Evolutionary conservation across 1,140 invertebrate species (phyloP).

Genomic region (Plodia interpunctella): DNA sequence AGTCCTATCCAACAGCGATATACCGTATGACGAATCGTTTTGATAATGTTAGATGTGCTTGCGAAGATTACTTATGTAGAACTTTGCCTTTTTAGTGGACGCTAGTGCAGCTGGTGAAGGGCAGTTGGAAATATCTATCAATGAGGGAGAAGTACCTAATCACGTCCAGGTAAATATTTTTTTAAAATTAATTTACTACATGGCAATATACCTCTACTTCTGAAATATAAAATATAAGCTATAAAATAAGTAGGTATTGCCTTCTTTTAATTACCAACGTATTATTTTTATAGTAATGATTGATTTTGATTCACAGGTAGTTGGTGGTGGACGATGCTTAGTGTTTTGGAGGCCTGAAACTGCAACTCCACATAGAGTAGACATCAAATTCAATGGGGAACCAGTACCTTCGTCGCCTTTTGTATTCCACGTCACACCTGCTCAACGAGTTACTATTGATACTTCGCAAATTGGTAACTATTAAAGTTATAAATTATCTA

Average conservation of each 20-base stretch:
- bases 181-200: conserved; percentile 15
- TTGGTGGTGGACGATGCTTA: conserved; percentile 94
- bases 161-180: conserved; percentile 84
- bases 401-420: conserved; percentile 96
- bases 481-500: too few species aligned
- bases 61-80: too few species aligned
- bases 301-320: conserved; percentile 56
- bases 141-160: conserved; percentile 98
- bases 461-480: conserved; percentile 64
- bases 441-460: conserved; percentile 64
- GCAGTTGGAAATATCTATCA: conserved; percentile 98
- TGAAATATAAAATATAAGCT: too few species aligned
- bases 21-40: too few species aligned
- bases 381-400: conserved; percentile 99
- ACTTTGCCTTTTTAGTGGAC: conserved; percentile 84
- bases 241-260: too few species aligned
- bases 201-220: background rate
- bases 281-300: background rate
- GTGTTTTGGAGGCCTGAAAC: conserved; percentile 97
- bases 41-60: too few species aligned
- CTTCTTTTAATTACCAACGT: background rate
- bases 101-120: conserved; percentile 97
- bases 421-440: conserved; percentile 64
- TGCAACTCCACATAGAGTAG: conserved; percentile 94
- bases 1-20: too few species aligned